Percentiles rank a stretch among this genome's conserved stretches.
These are phyloP conservation scores for Tetropium fuscum DNA, from an alignment of 2,888 invertebrate species.

Conservation along the genomic window DNA sequence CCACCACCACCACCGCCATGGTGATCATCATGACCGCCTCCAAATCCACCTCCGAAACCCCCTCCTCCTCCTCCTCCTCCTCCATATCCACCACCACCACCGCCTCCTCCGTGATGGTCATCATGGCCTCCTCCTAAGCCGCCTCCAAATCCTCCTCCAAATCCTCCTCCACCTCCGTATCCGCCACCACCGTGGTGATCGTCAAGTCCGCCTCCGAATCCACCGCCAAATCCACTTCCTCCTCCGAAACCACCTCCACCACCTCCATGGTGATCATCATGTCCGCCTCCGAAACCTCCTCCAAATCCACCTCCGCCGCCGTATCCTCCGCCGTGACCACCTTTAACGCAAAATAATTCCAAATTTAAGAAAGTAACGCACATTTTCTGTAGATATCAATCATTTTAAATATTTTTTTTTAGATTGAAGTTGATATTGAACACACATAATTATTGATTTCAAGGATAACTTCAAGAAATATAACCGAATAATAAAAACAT, in stretches of 20 bases:
- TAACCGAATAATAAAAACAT: no score
- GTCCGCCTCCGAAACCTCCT: slow-evolving; percentile 19
- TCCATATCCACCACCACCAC: slow-evolving; percentile 9
- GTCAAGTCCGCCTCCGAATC: slow-evolving; percentile 12
- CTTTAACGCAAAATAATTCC: slow-evolving; percentile 14
- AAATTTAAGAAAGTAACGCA: no score
- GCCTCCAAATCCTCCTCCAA: neutral
- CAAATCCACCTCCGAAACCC: neutral
- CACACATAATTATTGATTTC: no score
- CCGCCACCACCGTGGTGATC: slow-evolving; percentile 13
- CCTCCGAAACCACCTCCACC: slow-evolving; percentile 28
- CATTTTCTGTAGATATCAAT: no score
- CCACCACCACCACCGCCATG: neutral
- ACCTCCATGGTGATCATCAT: slow-evolving; percentile 21
- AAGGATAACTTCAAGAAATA: no score
- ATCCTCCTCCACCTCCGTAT: neutral
- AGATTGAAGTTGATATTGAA: no score
- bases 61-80: neutral
- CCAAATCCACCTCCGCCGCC: slow-evolving; percentile 28
- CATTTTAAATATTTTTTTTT: no score
- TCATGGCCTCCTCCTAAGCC: slow-evolving; percentile 5
- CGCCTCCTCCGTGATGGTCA: slow-evolving; percentile 5
- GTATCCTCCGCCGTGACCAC: slow-evolving; percentile 24
- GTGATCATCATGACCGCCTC: neutral
- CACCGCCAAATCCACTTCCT: slow-evolving; percentile 22